These are phyloP conservation scores for Notothenia coriiceps DNA, from an alignment of 2,113 vertebrate genomes.

Conservation along the genomic window DNA sequence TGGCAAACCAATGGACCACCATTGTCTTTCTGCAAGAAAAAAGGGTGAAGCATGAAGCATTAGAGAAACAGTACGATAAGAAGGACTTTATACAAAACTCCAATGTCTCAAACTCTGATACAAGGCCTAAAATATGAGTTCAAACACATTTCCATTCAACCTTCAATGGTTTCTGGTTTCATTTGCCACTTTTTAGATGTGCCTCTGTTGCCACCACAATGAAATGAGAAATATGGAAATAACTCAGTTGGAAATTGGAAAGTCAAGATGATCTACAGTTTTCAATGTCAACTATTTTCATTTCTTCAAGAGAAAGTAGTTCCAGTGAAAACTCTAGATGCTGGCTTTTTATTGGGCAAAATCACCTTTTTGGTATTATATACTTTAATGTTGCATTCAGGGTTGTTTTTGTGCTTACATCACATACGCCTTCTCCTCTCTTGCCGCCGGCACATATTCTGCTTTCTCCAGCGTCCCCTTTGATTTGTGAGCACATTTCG, in stretches of 20 bases:
- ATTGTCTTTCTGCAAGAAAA: slow-evolving; percentile 89
- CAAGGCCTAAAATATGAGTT: neutral
- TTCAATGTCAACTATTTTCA: neutral
- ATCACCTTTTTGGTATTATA: neutral
- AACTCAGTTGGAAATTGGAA: no score
- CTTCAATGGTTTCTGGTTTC: neutral
- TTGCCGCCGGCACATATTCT: slow-evolving; percentile 94
- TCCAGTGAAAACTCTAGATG: neutral
- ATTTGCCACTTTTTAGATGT: neutral
- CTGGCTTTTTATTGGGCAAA: neutral
- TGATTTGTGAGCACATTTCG: slow-evolving; percentile 90
- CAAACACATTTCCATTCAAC: neutral
- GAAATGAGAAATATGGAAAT: no score
- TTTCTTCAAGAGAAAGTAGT: neutral
- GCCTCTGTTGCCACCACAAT: no score
- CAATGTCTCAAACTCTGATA: neutral
- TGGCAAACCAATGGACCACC: slow-evolving; percentile 95
- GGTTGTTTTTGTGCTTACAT: slow-evolving; percentile 83
- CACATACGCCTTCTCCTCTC: slow-evolving; percentile 91
- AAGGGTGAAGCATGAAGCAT: slow-evolving; percentile 10
- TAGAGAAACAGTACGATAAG: neutral
- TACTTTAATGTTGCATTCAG: neutral
- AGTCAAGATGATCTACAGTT: neutral
- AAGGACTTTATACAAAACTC: neutral
- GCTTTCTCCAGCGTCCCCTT: slow-evolving; percentile 90